phyloP scores from a whole-genome alignment of 2,888 invertebrate species.

The Trachelus iudaicus region DNA sequence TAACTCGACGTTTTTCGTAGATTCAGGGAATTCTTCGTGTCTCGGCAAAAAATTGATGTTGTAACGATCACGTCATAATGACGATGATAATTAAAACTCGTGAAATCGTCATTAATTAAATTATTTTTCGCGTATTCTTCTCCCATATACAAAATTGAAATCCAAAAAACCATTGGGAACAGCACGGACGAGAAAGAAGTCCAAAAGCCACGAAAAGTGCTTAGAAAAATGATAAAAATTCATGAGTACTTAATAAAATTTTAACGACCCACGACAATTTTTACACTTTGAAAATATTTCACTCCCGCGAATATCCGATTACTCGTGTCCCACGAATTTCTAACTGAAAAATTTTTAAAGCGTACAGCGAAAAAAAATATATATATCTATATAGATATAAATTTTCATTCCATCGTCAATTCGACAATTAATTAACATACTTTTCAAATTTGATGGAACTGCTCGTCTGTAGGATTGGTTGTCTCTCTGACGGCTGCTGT shows the following conservation, averaged over 20 bases:
- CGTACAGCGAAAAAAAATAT: background rate
- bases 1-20: no score
- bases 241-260: background rate
- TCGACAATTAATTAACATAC: slow-evolving; percentile 33
- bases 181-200: no score
- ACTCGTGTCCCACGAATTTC: background rate
- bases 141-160: background rate
- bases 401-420: background rate
- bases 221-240: background rate
- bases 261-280: background rate
- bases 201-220: background rate
- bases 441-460: slow-evolving; percentile 45
- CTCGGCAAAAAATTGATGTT: no score
- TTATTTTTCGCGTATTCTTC: background rate
- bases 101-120: no score
- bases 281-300: background rate
- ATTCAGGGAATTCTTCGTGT: no score
- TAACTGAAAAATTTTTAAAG: background rate
- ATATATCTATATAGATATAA: background rate
- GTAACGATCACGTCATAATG: no score
- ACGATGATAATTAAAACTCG: no score
- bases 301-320: background rate
- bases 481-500: slow-evolving; percentile 28
- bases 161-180: background rate
- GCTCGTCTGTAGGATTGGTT: slow-evolving; percentile 30